Conservation (phyloP, 2,113 vertebrate genomes). For the Vimba vimba region DNA sequence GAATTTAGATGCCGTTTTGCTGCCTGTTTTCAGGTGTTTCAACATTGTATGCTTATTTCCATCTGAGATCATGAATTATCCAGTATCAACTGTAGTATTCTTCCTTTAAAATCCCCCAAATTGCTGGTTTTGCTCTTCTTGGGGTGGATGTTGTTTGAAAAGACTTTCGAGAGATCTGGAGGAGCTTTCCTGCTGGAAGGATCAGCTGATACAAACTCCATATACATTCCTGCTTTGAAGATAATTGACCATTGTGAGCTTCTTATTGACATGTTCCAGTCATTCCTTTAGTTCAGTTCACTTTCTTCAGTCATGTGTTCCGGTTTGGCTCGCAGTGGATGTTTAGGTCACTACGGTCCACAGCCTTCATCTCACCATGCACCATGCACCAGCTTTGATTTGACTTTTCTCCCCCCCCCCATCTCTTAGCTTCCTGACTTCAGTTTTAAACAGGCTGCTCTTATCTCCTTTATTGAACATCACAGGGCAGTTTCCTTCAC, state of each 20-base stretch:
- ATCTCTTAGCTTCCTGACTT: neutral
- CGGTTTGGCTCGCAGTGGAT: neutral
- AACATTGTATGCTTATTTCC: neutral
- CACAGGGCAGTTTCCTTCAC: slow-evolving; percentile 46
- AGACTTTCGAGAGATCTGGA: neutral
- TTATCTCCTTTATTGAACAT: slow-evolving; percentile 37
- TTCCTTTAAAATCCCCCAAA: neutral
- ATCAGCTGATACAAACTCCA: neutral
- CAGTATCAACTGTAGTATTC: neutral
- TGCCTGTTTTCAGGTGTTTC: neutral
- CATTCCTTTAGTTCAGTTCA: neutral
- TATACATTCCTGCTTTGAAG: slow-evolving; percentile 37
- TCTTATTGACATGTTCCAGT: slow-evolving; percentile 7
- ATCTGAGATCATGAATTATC: neutral
- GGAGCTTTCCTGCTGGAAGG: neutral
- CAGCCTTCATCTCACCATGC: neutral
- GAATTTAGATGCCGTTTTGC: neutral
- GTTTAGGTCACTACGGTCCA: neutral
- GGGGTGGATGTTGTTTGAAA: neutral
- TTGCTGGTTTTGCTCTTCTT: neutral
- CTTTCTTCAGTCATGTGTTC: slow-evolving; percentile 18
- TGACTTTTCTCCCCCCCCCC: neutral
- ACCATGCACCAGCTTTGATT: neutral
- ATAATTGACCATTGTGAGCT: slow-evolving; percentile 37
- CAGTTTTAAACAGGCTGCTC: neutral